Evolutionary conservation across 2,797 vertebrate species (phyloP), one percentile per base, ranked within the genome.

Genomic region (Eutrigla gurnardus): DNA sequence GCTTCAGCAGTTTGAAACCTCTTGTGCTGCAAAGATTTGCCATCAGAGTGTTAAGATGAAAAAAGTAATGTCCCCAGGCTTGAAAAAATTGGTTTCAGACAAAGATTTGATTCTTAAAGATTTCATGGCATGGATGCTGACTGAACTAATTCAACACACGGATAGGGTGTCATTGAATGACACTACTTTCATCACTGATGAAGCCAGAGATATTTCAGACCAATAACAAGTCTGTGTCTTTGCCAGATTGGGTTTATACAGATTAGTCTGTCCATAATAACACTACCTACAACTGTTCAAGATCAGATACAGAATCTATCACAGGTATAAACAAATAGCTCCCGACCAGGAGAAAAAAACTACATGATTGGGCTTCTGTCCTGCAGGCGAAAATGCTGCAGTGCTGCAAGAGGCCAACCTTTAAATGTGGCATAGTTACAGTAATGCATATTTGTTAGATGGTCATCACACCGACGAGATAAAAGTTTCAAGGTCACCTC

Each of bases 51-150:
- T 82, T 79, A 43, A 67, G 50, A 68, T 49, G 37, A 67, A 42
- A 5, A 57, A 58, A 36, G 6, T 32, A 49, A 36, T 78, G 47
- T 77, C 71, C 61, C 42, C n/a, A 52, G 76, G 77, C 72, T 66
- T 72, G 33, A 74, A 6, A 6, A 49, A 40, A 54, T 57, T 80
- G 52, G 73, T 73, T 72, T 60, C 53, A 62, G 50, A 65, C 33
- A 74, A 69, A 55, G 10, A 65, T 80, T 73, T 73, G 42, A 77
- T 80, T 77, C 43, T 58, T 57, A 55, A 73, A 82, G 45, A 65
- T 69, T 74, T 65, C 37, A 69, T 60, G 45, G n/a, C 70, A 65
- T 33, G 0, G 39, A 58, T 47, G 54, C 39, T 55, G 40, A 77
- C 78, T 46, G 7, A 64, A 75, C 64, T 68, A 61, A 62, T 73